Base-by-base conservation (phyloP, 2,797 vertebrate genomes). In the Eupleurogrammus muticus region DNA sequence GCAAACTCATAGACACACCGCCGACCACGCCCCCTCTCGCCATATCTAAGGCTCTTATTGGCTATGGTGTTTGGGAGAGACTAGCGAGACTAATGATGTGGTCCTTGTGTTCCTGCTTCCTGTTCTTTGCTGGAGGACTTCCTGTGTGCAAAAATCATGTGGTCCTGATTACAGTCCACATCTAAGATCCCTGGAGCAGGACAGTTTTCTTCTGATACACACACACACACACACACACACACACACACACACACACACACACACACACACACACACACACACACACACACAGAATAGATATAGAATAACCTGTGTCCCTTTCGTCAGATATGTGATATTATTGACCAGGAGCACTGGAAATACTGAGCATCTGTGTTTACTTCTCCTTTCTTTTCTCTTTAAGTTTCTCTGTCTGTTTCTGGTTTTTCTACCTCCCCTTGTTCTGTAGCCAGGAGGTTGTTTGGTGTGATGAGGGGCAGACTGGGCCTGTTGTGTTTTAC, bases 81-180 rank as follows among this genome's bases (percentile, higher is more conserved):
- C 17, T 9, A 92, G 92, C 93, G 93, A 94, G 95, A 96, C 95
- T 95, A 96, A 96, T 96, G 95, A 91, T 96, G 93, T 93, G 91
- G 80, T 90, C 90, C 91, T 80, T 86, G 87, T 88, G 77, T 90
- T 92, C 74, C 87, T 92, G 83, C 87, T 92, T 93, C 91, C 89
- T 92, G 90, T 89, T 84, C 82, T 93, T 93, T 88, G 91, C 91
- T 94, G 86, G 90, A 94, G 94, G 94, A 96, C 94, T 96, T 97
- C 94, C 95, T 96, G 90, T 90, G 79, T 28, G 87, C 88, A 75
- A 66, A n/a, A 92, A 84, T 94, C 96, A 96, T 96, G 92, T 97
- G 96, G 92, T 96, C 95, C 92, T 96, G 95, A 97, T 98, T 97
- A 97, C 91, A 92, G 77, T 82, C 75, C 65, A 68, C 75, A 78